Base-by-base conservation (phyloP, 2,888 invertebrate genomes). In the Ormia ochracea region DNA sequence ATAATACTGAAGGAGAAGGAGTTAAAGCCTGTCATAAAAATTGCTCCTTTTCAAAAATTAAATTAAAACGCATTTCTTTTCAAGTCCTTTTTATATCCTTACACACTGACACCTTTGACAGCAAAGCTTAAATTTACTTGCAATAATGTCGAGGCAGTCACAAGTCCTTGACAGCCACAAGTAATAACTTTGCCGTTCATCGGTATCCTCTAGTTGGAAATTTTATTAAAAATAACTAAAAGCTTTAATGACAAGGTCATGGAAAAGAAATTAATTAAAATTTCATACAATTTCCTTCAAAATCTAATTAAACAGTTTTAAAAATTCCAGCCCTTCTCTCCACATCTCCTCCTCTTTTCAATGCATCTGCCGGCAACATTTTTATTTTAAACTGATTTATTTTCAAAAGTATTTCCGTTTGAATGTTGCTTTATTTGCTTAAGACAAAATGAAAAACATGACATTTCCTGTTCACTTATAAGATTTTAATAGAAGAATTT, bases 381-480 rank as follows among this genome's bases (percentile, higher is more conserved):
- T 48, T 26, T 48, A 36, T 36, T 56, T 36, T 56, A 6, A 56
- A 36, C 14, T 36, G 36, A 23, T n/a, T 21, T 38, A 14, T 69
- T 48, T 48, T 7, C n/a, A 36, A 69, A 26, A 5, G n/a, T 9
- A 72, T 61, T 52, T 72, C 70, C 70, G 38, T 7, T 31, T n/a
- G 9, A 14, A 38, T 7, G 12, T 33, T 45, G 5, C 14, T 10
- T 23, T 26, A 38, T 50, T 70, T 50, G 31, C 28, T 59, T n/a
- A 36, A 50, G 19, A 3, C 1, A 33, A 58, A 45, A 17, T 31
- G 19, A 61, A 69, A 73, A 68, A 63, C 63, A 63, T 50, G 78
- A 74, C 73, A 58, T 78, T 78, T 78, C 78, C 78, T 78, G 73
- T 69, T 50, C 36, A 66, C 38, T 73, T 17, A 3, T 7, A 26